Evolutionary conservation across 1,140 invertebrate species (phyloP), one percentile per base, ranked within the genome.

Genomic region (Cryptotermes secundus): DNA sequence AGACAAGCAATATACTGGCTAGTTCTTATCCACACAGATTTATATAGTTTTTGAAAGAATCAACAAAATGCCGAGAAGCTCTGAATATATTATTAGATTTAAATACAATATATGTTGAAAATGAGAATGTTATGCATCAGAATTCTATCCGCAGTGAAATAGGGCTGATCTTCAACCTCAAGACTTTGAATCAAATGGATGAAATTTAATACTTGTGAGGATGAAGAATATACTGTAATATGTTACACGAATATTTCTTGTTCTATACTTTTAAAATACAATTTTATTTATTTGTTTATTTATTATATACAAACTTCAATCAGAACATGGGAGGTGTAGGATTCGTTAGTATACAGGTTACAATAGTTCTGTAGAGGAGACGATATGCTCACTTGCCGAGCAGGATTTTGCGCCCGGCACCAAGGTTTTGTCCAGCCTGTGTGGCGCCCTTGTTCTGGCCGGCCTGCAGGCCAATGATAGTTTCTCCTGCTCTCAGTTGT

Each of bases 361-460:
- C 22, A 22, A 34, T 26, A 34, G 10, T 26, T n/a, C 4, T 80
- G 35, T 9, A 45, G 38, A 45, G 81, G 35, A 4, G 35, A 26
- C 0, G 90, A 49, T 9, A 6, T 24, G 84, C 34, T 84, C 81
- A 84, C 90, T 96, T 97, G 89, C 95, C 95, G 80, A 96, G 91
- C 84, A 96, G 93, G 87, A 96, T 96, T 90, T 96, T 96, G 82
- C 95, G 92, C 22, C 93, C 94, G 80, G 97, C 97, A 14, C 98
- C 97, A 85, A 98, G 95, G 91, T 94, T 98, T 88, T 97, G 94
- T 31, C 98, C 98, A 1, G 95, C 93, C 88, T 97, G 96, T 1
- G 94, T 94, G 12, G 97, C 97, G 65, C 97, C 94, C 88, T 97
- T 96, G 91, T 98, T 98, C 82, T 94, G 95, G 80, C 98, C 97